These are phyloP conservation scores for Atlantisia rogersi DNA, from an alignment of 2,113 vertebrate species.

Conservation along the genomic window DNA sequence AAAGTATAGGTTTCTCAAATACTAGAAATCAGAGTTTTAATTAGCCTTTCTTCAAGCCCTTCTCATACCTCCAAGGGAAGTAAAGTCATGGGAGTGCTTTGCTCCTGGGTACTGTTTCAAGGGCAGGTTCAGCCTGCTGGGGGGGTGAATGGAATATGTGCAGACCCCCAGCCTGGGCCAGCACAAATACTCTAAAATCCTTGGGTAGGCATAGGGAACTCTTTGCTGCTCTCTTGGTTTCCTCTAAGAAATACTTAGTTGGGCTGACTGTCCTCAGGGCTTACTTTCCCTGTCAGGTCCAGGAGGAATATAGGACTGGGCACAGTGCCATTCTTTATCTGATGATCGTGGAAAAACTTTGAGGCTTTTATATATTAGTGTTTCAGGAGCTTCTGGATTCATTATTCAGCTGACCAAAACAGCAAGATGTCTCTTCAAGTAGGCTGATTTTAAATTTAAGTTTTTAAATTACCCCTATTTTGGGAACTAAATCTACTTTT, in stretches of 20 bases:
- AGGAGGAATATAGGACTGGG: no score
- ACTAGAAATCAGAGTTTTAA: background rate
- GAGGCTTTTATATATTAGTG: background rate
- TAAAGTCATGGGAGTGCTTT: background rate
- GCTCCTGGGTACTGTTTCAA: background rate
- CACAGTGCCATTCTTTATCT: background rate
- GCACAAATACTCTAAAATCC: background rate
- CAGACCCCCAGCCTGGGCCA: background rate
- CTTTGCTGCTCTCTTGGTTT: background rate
- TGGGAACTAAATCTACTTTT: background rate
- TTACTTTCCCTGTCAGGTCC: background rate
- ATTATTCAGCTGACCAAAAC: background rate
- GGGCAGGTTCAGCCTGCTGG: background rate
- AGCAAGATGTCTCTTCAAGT: background rate
- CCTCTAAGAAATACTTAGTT: background rate
- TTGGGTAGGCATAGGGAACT: accelerated
- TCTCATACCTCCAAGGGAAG: background rate
- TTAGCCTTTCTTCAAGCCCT: background rate
- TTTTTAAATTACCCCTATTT: background rate
- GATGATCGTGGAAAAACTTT: background rate
- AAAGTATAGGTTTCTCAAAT: no score
- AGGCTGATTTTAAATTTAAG: background rate
- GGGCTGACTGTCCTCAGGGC: background rate
- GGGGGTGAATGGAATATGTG: accelerated
- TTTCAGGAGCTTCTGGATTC: background rate